Conservation (phyloP, 2,888 invertebrate species). For the Drosophila meridionalis region DNA sequence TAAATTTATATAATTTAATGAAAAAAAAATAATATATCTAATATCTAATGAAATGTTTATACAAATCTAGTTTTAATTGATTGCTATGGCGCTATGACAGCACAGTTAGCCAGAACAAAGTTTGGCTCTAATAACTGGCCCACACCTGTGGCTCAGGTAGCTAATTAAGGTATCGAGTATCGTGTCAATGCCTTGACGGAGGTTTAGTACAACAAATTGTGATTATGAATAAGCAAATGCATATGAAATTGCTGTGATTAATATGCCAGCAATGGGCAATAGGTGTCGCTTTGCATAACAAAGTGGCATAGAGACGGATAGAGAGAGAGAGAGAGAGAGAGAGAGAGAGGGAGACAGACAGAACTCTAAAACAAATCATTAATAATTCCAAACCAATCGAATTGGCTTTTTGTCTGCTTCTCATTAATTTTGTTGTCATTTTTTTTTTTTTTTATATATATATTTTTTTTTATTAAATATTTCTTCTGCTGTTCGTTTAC, state of each 20-base stretch:
- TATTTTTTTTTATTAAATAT: neutral
- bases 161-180: slow-evolving; percentile 2
- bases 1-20: no score
- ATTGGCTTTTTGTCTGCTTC: slow-evolving; percentile 20
- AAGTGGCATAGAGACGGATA: neutral
- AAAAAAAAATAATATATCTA: neutral
- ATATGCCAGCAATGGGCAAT: slow-evolving; percentile 33
- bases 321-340: neutral
- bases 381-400: slow-evolving; percentile 34
- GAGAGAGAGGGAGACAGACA: neutral
- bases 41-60: neutral
- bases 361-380: slow-evolving; percentile 20
- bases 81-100: neutral
- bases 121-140: neutral
- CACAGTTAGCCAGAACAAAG: neutral
- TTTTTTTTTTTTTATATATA: neutral
- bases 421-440: neutral
- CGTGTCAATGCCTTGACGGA: neutral
- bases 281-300: slow-evolving; percentile 51
- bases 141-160: neutral
- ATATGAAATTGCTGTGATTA: slow-evolving; percentile 32
- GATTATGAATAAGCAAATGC: slow-evolving; percentile 5
- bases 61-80: neutral
- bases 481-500: slow-evolving; percentile 25
- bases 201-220: neutral